Percentiles rank a stretch among this genome's conserved stretches.
Conservation (phyloP, 2,888 invertebrate genomes). For the Seira musarum region DNA sequence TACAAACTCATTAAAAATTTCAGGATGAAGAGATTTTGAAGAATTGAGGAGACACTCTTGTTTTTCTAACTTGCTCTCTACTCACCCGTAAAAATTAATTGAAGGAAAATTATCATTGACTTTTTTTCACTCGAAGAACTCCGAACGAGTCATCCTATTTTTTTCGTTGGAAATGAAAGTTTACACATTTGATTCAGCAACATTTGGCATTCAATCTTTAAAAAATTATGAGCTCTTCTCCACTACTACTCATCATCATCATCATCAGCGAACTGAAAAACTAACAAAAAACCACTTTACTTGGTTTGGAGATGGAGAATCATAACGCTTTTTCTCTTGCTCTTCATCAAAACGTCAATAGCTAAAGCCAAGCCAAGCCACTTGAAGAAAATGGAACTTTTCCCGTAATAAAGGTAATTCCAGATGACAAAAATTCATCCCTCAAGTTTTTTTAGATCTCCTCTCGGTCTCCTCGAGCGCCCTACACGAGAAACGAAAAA, state of each 20-base stretch:
- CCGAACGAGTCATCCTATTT: background rate
- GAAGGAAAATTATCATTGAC: background rate
- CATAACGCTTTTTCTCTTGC: background rate
- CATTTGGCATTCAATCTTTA: too few species aligned
- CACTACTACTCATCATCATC: too few species aligned
- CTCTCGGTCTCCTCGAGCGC: too few species aligned
- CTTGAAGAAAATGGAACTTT: background rate
- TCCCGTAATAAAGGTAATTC: background rate
- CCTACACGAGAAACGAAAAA: background rate
- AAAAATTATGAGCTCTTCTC: too few species aligned
- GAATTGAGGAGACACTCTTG: slow-evolving; percentile 4
- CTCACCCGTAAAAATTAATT: background rate
- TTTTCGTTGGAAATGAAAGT: too few species aligned
- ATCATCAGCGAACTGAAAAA: too few species aligned
- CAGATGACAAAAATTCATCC: background rate
- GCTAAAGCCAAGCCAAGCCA: background rate
- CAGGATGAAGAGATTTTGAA: slow-evolving; percentile 32
- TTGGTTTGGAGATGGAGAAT: too few species aligned
- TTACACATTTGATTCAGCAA: too few species aligned
- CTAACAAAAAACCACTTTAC: background rate
- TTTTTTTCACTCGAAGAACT: background rate
- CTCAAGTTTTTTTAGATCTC: background rate
- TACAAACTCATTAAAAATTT: slow-evolving; percentile 46
- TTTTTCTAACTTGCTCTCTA: background rate
- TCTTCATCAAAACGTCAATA: background rate